Percentiles rank a stretch among this genome's conserved stretches.
Evolutionary conservation across 2,797 vertebrate species (phyloP).

Genomic region (Lepus oiostolus): DNA sequence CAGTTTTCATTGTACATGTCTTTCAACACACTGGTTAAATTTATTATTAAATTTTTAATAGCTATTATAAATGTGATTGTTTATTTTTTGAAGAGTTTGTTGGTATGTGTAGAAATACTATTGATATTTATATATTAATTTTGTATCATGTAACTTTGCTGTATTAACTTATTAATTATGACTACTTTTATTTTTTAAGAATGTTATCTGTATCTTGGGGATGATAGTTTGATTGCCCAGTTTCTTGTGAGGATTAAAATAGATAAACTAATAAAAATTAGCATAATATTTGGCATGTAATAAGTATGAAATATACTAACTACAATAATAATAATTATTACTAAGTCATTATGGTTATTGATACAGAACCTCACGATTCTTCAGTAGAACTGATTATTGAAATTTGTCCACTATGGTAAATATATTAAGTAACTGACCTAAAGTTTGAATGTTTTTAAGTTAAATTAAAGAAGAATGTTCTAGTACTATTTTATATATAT

Average conservation of each 20-base stretch:
- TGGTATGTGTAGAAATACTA: neutral
- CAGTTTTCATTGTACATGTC: neutral
- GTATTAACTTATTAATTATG: neutral
- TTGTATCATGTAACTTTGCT: neutral
- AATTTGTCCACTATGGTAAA: neutral
- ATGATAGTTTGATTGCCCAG: neutral
- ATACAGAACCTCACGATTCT: neutral
- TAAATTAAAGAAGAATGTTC: constrained; percentile 20
- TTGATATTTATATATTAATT: neutral
- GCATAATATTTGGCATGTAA: neutral
- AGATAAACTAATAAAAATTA: neutral
- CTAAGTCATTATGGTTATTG: neutral
- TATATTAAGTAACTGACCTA: neutral
- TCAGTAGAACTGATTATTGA: constrained; percentile 10
- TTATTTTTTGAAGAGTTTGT: neutral
- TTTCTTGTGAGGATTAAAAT: neutral
- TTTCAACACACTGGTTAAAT: neutral
- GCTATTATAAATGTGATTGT: neutral
- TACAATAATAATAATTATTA: neutral
- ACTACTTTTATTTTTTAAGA: neutral
- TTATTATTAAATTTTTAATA: neutral
- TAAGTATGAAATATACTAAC: neutral
- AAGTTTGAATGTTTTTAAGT: constrained; percentile 32
- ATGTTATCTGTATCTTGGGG: neutral
- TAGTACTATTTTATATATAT: neutral